Percentiles rank a stretch among this genome's conserved stretches.
These are phyloP conservation scores for Bhutanitis thaidina DNA, from an alignment of 2,888 invertebrate species.

Conservation along the genomic window DNA sequence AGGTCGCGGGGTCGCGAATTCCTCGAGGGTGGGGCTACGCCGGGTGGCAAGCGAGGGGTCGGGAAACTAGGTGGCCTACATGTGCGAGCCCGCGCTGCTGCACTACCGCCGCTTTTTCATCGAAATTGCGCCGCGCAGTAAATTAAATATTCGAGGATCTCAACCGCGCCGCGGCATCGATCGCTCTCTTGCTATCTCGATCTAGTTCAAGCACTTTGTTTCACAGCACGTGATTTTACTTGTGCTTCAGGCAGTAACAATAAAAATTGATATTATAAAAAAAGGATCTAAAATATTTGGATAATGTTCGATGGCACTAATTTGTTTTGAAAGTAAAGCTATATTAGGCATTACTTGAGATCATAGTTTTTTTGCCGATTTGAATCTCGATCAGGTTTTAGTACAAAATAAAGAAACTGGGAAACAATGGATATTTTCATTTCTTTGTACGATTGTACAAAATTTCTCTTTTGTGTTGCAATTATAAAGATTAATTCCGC, in stretches of 20 bases:
- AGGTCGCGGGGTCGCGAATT: constrained; percentile 50
- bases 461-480: background rate
- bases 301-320: too few relatives aligned
- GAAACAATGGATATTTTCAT: background rate
- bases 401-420: background rate
- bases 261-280: too few relatives aligned
- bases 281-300: too few relatives aligned
- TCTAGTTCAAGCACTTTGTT: background rate
- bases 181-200: constrained; percentile 3
- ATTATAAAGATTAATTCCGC: background rate
- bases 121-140: constrained; percentile 33
- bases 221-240: too few relatives aligned
- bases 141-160: constrained; percentile 41
- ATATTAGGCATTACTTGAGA: too few relatives aligned
- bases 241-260: too few relatives aligned
- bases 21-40: constrained; percentile 25
- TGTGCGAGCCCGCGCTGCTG: constrained; percentile 36
- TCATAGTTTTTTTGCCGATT: too few relatives aligned
- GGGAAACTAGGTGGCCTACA: constrained; percentile 63
- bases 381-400: too few relatives aligned
- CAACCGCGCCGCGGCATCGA: constrained; percentile 11
- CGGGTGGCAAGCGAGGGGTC: constrained; percentile 16
- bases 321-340: too few relatives aligned
- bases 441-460: background rate
- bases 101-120: constrained; percentile 39